Conservation (phyloP, 1,140 invertebrate genomes). For the Trichonephila clavata region DNA sequence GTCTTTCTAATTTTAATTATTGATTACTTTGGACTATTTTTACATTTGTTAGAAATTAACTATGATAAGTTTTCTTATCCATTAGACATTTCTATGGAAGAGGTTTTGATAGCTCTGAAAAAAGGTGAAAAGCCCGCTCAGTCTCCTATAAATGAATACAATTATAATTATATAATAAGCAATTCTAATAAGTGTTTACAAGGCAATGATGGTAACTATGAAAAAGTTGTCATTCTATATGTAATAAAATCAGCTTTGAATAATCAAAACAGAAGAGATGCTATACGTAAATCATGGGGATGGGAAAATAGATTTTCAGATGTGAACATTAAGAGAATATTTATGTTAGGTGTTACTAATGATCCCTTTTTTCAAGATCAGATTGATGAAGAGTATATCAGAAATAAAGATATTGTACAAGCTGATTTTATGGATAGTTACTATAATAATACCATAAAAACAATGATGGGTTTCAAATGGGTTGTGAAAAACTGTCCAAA, state of each 20-base stretch:
- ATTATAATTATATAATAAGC: slow-evolving; percentile 78
- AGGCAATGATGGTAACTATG: slow-evolving; percentile 23
- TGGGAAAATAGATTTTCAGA: slow-evolving; percentile 89
- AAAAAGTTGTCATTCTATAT: slow-evolving; percentile 79
- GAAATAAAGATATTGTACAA: slow-evolving; percentile 90
- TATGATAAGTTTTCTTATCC: slow-evolving; percentile 87
- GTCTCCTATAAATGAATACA: slow-evolving; percentile 79
- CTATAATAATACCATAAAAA: slow-evolving; percentile 97
- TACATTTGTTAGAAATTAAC: slow-evolving; percentile 86
- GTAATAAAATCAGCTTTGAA: slow-evolving; percentile 91
- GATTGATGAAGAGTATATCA: slow-evolving; percentile 85
- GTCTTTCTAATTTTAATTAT: slow-evolving; percentile 80
- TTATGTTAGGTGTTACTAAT: slow-evolving; percentile 87
- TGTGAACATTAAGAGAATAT: slow-evolving; percentile 86
- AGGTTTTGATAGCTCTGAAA: slow-evolving; percentile 79
- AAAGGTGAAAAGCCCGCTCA: neutral
- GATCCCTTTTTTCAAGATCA: slow-evolving; percentile 70
- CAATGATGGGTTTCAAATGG: slow-evolving; percentile 94
- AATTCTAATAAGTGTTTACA: slow-evolving; percentile 78
- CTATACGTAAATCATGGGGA: slow-evolving; percentile 92
- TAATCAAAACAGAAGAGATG: slow-evolving; percentile 86
- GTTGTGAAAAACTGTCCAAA: slow-evolving; percentile 87
- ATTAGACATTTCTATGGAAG: slow-evolving; percentile 81
- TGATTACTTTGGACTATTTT: slow-evolving; percentile 86
- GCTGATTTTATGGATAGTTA: slow-evolving; percentile 90